phyloP scores from a whole-genome alignment of 2,888 invertebrate genomes.

The Orthonevra nobilis region DNA sequence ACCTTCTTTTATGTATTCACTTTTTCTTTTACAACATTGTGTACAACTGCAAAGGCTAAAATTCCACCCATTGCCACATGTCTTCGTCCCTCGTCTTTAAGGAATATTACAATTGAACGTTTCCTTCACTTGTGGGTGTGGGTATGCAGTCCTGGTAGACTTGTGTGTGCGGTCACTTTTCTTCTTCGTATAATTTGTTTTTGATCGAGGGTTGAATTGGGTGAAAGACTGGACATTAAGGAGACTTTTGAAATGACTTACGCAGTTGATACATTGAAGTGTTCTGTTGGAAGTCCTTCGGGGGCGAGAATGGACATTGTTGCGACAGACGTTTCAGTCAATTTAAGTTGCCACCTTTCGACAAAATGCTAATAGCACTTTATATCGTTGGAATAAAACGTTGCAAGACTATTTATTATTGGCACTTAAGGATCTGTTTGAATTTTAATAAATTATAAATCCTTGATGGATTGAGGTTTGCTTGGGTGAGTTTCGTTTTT shows the following conservation, averaged over 20 bases:
- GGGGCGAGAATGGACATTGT: constrained; percentile 22
- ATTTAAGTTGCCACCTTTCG: constrained; percentile 66
- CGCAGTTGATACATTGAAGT: constrained; percentile 37
- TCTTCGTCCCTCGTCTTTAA: constrained; percentile 59
- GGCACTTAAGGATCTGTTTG: constrained; percentile 68
- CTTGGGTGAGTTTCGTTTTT: constrained; percentile 7
- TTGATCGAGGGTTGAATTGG: constrained; percentile 66
- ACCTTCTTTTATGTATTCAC: constrained; percentile 49
- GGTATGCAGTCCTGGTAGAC: too few relatives aligned
- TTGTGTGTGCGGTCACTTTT: constrained; percentile 45
- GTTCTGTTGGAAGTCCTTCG: neutral
- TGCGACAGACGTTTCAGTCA: constrained; percentile 66
- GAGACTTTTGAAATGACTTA: constrained; percentile 42
- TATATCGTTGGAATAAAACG: too few relatives aligned
- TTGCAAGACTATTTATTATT: constrained; percentile 61
- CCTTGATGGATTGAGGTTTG: constrained; percentile 60
- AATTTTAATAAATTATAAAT: constrained; percentile 69
- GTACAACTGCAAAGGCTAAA: constrained; percentile 2
- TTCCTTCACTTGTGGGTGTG: constrained; percentile 13
- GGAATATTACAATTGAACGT: constrained; percentile 65
- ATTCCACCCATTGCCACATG: constrained; percentile 15
- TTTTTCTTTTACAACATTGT: constrained; percentile 37
- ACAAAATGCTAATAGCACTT: constrained; percentile 38
- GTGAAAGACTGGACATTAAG: constrained; percentile 30
- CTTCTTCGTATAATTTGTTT: constrained; percentile 68